Percentiles rank a stretch among this genome's conserved stretches.
These are phyloP conservation scores for Cephus pulcher DNA, from an alignment of 2,888 invertebrate genomes.

Conservation along the genomic window DNA sequence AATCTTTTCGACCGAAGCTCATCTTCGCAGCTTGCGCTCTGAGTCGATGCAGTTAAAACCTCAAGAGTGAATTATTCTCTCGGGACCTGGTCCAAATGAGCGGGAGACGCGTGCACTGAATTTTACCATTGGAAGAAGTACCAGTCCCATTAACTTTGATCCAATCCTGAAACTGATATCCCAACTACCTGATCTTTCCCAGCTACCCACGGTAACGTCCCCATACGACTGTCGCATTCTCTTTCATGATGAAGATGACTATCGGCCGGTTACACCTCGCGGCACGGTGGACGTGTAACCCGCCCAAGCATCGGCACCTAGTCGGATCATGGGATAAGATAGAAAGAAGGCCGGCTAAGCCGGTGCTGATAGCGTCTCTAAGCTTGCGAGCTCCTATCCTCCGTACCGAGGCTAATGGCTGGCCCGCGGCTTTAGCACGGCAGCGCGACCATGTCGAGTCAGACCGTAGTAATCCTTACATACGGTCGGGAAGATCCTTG, in stretches of 20 bases:
- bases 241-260: conserved; percentile 52
- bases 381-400: conserved; percentile 38
- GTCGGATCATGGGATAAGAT: conserved; percentile 50
- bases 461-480: conserved; percentile 56
- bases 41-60: background rate
- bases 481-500: conserved; percentile 51
- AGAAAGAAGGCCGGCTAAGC: conserved; percentile 53
- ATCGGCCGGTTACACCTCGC: conserved; percentile 55
- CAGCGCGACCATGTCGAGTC: conserved; percentile 44
- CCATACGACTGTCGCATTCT: conserved; percentile 17
- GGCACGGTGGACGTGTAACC: conserved; percentile 27
- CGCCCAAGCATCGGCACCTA: conserved; percentile 42
- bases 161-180: conserved; percentile 18
- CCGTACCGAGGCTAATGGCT: conserved; percentile 45
- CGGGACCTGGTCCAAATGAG: conserved; percentile 30
- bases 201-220: conserved; percentile 32
- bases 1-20: background rate
- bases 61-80: background rate
- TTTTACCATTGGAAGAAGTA: conserved; percentile 31
- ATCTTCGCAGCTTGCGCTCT: background rate
- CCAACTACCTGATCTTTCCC: conserved; percentile 28
- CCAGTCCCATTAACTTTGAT: background rate
- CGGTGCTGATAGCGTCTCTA: conserved; percentile 56
- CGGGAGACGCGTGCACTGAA: conserved; percentile 34
- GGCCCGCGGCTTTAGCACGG: conserved; percentile 46